A percentile compares a stretch with the other conserved stretches of the same genome.
Conservation (phyloP, 2,113 vertebrate species). For the Ptychochromis oligacanthus region DNA sequence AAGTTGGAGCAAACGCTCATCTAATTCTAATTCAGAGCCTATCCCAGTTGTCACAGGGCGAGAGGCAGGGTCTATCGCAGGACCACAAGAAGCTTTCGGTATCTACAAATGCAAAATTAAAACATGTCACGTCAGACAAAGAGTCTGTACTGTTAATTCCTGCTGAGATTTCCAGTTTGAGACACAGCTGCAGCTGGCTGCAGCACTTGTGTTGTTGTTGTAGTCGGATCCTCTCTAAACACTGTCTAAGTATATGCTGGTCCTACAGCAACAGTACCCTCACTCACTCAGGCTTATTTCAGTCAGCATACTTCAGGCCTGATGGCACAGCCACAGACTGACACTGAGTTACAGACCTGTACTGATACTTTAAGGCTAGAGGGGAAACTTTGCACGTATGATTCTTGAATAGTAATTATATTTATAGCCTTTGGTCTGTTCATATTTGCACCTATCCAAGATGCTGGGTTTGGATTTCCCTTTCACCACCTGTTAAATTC, state of each 20-base stretch:
- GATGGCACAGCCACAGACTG: constrained; percentile 31
- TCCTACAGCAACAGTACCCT: constrained; percentile 59
- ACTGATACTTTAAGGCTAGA: constrained; percentile 53
- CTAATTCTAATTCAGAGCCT: too few relatives aligned
- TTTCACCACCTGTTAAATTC: constrained; percentile 5
- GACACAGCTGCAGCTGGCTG: constrained; percentile 10
- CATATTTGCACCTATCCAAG: background rate
- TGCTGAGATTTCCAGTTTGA: background rate
- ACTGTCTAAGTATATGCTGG: constrained; percentile 47
- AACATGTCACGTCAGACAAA: background rate
- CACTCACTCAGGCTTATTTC: constrained; percentile 58
- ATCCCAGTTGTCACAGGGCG: background rate
- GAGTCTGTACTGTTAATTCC: background rate
- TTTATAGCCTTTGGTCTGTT: constrained; percentile 17
- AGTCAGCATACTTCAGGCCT: constrained; percentile 46
- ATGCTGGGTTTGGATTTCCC: background rate
- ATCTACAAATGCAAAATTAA: background rate
- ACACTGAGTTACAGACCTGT: background rate
- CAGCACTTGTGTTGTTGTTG: constrained; percentile 58
- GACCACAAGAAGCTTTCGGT: rapidly evolving
- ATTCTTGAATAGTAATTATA: constrained; percentile 36
- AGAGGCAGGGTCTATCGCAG: too few relatives aligned
- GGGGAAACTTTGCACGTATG: constrained; percentile 20
- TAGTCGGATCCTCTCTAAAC: constrained; percentile 51
- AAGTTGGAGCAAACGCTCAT: rapidly evolving